Base-by-base conservation (phyloP, 2,113 vertebrate species). In the Cepphus grylle region DNA sequence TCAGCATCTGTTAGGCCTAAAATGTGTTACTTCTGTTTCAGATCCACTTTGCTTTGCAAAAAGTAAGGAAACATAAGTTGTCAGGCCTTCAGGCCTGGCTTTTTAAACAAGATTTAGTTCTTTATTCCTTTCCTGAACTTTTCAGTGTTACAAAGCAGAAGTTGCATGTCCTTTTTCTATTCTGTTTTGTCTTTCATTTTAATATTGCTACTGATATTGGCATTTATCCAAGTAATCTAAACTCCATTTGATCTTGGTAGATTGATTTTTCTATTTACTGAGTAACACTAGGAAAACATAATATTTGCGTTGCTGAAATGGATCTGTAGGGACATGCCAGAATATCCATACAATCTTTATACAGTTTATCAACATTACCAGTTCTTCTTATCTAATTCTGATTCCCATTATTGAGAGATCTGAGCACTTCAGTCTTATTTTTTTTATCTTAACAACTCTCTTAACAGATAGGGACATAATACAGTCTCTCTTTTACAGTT, bases 381-480 rank as follows among this genome's bases (percentile, higher is more conserved):
- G 36, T 16, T 87, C 74, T 86, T 88, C 71, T 88, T 88, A 38
- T 66, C 58, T 63, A 86, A 38, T 90, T 94, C 79, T 70, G 69
- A 81, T 36, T 61, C 76, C 55, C 30, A 4, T 81, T 93, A 88
- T 50, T 88, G 74, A 88, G 26, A 88, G 11, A 80, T 47, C 59
- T 88, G 59, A 95, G 36, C 15, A 19, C 59, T 84, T 80, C 62
- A 45, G 47, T 5, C 10, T 59, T 74, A 10, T 49, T 49, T 45
- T 67, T 30, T 81, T 23, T 10, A 36, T 56, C 74, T 56, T 85
- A 40, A 38, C 62, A 91, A 29, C 15, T 65, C 15, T 11, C 55
- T 25, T 71, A 59, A 71, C 34, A 72, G 52, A 56, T 2, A 23
- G 21, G 30, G 65, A 61, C 29, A 27, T 43, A 47, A 43, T 30